phyloP scores from a whole-genome alignment of 2,113 vertebrate genomes.

The Psophia crepitans region DNA sequence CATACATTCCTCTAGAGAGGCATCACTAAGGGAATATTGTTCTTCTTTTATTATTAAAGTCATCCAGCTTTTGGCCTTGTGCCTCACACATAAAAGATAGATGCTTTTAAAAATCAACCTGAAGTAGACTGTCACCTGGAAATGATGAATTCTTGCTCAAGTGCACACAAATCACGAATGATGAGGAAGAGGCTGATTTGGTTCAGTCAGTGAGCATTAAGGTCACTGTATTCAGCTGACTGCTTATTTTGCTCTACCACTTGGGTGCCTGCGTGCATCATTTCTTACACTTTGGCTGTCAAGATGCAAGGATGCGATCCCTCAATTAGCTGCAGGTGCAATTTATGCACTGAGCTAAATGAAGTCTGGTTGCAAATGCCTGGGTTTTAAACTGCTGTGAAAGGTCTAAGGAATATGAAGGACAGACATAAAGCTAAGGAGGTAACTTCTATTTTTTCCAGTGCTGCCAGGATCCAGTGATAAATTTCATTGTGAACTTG shows the following conservation, averaged over 20 bases:
- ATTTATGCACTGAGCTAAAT: background rate
- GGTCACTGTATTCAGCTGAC: conserved; percentile 8
- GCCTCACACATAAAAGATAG: background rate
- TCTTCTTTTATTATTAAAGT: conserved; percentile 33
- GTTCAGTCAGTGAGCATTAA: conserved; percentile 30
- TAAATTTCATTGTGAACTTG: background rate
- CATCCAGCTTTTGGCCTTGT: background rate
- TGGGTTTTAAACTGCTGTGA: background rate
- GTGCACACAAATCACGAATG: background rate
- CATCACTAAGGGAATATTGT: background rate
- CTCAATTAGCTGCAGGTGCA: background rate
- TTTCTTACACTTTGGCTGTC: background rate
- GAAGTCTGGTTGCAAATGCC: background rate
- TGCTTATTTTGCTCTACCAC: background rate
- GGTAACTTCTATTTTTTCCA: background rate
- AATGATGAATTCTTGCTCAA: background rate
- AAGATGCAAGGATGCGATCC: background rate
- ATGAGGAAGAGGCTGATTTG: conserved; percentile 18
- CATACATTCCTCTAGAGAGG: background rate
- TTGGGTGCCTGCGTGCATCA: background rate
- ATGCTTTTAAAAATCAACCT: conserved; percentile 33
- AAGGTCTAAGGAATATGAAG: background rate
- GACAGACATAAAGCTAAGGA: background rate
- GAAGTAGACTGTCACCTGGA: conserved; percentile 26
- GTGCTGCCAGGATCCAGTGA: background rate